Evolutionary conservation across 23 tunicate genomes (phyloP).

Genomic region (Trididemnum miniatum): DNA sequence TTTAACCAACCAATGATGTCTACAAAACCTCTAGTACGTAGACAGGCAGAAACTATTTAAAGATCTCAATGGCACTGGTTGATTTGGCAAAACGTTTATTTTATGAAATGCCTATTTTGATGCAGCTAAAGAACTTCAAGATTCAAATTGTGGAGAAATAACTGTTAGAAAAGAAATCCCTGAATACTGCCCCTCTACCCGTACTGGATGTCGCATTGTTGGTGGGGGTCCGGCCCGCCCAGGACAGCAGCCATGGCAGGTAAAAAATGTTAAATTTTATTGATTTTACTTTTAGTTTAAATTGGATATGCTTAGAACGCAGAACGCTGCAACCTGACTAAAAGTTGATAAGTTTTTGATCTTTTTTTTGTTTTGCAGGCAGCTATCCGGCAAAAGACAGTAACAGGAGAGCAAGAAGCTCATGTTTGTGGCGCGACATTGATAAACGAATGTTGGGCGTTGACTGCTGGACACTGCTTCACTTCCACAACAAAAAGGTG

Average conservation of each 20-base stretch:
- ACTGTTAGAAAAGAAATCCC: background rate
- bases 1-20: too few relatives aligned
- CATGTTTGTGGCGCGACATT: slow-evolving; percentile 35
- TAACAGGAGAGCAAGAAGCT: background rate
- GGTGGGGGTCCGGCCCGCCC: slow-evolving; percentile 18
- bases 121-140: slow-evolving; percentile 3
- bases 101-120: background rate
- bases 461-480: slow-evolving; percentile 35
- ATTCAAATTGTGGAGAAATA: background rate
- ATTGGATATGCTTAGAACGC: too few relatives aligned
- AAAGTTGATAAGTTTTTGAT: background rate
- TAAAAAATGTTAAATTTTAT: background rate
- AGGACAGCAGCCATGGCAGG: slow-evolving; percentile 28
- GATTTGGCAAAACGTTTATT: too few relatives aligned
- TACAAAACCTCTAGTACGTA: too few relatives aligned
- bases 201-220: slow-evolving; percentile 13
- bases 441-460: slow-evolving; percentile 21
- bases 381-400: slow-evolving; percentile 11
- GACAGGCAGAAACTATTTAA: too few relatives aligned
- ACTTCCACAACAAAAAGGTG: background rate
- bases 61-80: too few relatives aligned
- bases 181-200: background rate
- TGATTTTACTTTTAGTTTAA: background rate
- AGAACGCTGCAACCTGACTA: too few relatives aligned
- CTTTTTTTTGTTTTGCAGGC: slow-evolving; percentile 16